phyloP scores from a whole-genome alignment of 2,888 invertebrate genomes.

The Sphaeridia pumilis region DNA sequence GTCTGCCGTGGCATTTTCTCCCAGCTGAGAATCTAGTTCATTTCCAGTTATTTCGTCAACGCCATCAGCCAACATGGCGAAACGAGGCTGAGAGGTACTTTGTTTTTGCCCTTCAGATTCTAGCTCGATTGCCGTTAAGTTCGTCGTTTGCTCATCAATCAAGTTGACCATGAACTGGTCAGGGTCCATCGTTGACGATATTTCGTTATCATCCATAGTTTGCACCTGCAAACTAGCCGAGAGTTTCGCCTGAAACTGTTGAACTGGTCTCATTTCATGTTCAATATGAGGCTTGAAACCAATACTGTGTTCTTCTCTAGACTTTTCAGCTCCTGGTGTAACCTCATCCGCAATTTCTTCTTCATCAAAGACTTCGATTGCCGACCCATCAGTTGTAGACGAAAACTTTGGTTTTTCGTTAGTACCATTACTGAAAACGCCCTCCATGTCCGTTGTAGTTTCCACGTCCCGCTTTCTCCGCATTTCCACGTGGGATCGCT shows the following conservation, averaged over 20 bases:
- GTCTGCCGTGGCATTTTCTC: neutral
- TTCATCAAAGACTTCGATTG: neutral
- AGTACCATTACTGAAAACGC: neutral
- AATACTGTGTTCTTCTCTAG: slow-evolving; percentile 14
- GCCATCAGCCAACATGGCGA: no score
- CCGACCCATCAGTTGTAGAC: neutral
- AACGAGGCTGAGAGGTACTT: no score
- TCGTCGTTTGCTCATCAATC: slow-evolving; percentile 17
- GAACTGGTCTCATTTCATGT: no score
- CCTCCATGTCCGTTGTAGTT: neutral
- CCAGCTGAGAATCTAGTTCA: no score
- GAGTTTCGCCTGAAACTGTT: slow-evolving; percentile 3
- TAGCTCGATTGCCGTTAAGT: slow-evolving; percentile 15
- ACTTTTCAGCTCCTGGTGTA: slow-evolving; percentile 4
- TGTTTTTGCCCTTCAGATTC: slow-evolving; percentile 4
- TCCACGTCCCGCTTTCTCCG: slow-evolving; percentile 14
- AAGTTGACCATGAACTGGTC: slow-evolving; percentile 17
- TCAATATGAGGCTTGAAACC: slow-evolving; percentile 20
- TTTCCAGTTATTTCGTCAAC: neutral
- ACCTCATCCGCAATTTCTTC: neutral
- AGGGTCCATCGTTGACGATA: slow-evolving; percentile 9
- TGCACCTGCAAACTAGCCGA: slow-evolving; percentile 6
- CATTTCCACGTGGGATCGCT: slow-evolving; percentile 16
- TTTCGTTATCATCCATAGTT: neutral
- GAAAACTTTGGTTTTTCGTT: neutral